phyloP scores from a whole-genome alignment of 2,113 vertebrate species.

The Nannospalax galili region DNA sequence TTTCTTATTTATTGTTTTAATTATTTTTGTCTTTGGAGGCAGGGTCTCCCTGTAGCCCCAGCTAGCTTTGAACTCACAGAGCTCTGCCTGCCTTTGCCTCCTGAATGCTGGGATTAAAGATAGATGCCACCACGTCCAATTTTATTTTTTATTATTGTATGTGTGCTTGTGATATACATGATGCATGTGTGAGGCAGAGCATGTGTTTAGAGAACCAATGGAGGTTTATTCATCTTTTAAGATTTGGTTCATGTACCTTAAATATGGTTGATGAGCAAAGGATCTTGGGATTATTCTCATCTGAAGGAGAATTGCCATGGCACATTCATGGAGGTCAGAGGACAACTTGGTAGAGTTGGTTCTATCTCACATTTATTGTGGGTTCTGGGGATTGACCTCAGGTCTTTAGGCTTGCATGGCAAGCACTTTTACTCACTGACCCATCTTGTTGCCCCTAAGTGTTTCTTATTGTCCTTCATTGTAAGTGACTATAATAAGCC shows the following conservation, averaged over 20 bases:
- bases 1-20: neutral
- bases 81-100: too few relatives aligned
- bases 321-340: neutral
- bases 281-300: neutral
- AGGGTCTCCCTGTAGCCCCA: too few relatives aligned
- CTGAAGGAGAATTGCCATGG: neutral
- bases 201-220: rapidly evolving
- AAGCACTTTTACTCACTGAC: neutral
- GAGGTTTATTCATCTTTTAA: neutral
- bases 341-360: neutral
- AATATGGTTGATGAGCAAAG: neutral
- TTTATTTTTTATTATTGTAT: neutral
- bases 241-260: neutral
- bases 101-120: too few relatives aligned
- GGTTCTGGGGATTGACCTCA: neutral
- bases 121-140: too few relatives aligned
- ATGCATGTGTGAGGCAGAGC: neutral
- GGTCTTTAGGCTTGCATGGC: neutral
- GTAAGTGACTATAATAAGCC: neutral
- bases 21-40: too few relatives aligned
- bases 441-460: neutral
- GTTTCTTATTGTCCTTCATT: neutral
- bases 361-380: neutral
- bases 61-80: too few relatives aligned
- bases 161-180: neutral